Conservation (phyloP, 2,113 vertebrate species). For the Mus spicilegus region DNA sequence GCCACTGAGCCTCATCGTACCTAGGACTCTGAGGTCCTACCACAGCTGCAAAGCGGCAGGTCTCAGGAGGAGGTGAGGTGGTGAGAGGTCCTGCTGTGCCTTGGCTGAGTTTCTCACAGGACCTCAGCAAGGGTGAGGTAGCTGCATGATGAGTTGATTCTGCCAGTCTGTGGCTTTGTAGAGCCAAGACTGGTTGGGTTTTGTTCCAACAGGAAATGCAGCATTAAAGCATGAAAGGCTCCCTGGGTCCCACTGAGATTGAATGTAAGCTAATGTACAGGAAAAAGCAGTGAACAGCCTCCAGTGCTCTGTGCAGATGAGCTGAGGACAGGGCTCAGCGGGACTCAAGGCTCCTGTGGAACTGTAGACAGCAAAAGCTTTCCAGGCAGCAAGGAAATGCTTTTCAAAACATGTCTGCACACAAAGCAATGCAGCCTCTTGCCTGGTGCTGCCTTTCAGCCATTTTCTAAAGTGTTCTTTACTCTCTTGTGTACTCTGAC, state of each 20-base stretch:
- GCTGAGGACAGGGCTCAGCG: background rate
- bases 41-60: background rate
- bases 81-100: background rate
- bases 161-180: too few species aligned
- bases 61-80: background rate
- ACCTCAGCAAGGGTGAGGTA: rapidly evolving
- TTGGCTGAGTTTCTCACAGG: background rate
- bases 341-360: rapidly evolving
- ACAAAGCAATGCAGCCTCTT: too few species aligned
- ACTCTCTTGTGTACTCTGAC: too few species aligned
- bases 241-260: background rate
- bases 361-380: background rate
- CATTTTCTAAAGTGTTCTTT: too few species aligned
- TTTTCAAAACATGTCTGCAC: too few species aligned
- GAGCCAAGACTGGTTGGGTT: background rate
- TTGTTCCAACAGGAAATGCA: background rate
- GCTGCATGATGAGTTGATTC: rapidly evolving
- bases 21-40: background rate
- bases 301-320: rapidly evolving
- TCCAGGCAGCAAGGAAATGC: background rate
- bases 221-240: background rate
- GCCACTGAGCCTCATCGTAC: background rate
- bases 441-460: too few species aligned
- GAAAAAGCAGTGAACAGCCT: background rate
- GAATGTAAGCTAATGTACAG: background rate